Conservation (phyloP, 1,140 invertebrate genomes). For the Dicyema japonicum region DNA sequence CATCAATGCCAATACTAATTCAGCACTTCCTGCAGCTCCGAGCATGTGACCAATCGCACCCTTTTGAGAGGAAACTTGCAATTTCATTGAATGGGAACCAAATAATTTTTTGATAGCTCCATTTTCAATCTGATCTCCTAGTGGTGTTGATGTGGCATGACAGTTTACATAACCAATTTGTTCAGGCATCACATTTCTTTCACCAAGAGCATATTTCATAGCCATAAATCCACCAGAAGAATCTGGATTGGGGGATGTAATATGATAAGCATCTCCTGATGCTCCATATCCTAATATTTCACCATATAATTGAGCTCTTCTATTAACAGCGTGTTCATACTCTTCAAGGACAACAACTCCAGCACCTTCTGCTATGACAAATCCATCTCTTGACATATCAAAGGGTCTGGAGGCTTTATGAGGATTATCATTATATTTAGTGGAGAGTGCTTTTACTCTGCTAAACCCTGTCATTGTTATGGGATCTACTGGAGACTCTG, state of each 20-base stretch:
- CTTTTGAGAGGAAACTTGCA: constrained; percentile 56
- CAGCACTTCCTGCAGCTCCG: constrained; percentile 67
- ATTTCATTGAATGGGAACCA: constrained; percentile 22
- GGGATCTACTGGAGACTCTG: constrained; percentile 61
- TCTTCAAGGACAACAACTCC: constrained; percentile 4
- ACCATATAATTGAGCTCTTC: constrained; percentile 2
- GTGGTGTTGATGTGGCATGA: constrained; percentile 79
- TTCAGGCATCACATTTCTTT: no score
- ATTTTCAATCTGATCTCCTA: constrained; percentile 60
- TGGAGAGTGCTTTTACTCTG: constrained; percentile 30
- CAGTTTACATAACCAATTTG: constrained; percentile 61
- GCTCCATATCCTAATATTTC: constrained; percentile 4
- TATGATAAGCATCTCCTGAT: constrained; percentile 3
- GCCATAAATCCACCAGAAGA: no score
- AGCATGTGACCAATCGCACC: constrained; percentile 69
- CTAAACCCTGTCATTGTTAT: constrained; percentile 17
- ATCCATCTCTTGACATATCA: constrained; percentile 2
- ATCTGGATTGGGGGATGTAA: constrained; percentile 6
- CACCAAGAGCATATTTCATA: no score
- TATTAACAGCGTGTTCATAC: constrained; percentile 1
- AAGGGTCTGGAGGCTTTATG: constrained; percentile 5
- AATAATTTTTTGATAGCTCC: constrained; percentile 35
- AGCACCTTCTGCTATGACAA: constrained; percentile 5
- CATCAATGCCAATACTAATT: constrained; percentile 46
- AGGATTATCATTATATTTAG: constrained; percentile 45